Evolutionary conservation across 2,113 vertebrate species (phyloP), one percentile per base, ranked within the genome.

Genomic region (Gavialis gangeticus): DNA sequence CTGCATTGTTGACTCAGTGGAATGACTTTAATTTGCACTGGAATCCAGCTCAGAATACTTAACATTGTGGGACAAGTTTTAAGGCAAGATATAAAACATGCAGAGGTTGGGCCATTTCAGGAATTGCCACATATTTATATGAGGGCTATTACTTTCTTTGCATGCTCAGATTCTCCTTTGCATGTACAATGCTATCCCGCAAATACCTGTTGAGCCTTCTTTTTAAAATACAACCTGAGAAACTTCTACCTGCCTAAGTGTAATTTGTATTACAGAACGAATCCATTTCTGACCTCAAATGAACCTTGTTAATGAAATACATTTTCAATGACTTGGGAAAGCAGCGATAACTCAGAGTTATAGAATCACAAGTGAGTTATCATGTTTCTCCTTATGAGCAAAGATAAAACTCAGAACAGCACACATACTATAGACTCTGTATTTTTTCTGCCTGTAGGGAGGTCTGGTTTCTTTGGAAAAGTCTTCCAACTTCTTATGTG

Each of bases 301-400:
- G 2, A 83, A 4, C 87, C 83, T 54, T 69, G 3, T 62, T 57
- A 83, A 25, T 17, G 30, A 1, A 95, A 83, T 46, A 75, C 63
- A 19, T 89, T 95, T 95, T 84, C 28, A 30, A 13, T 17, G 58
- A 7, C 2, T 82, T 10, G 4, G 93, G 27, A 82, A 91, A 73
- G 8, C 12, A 76, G 66, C 2, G 2, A 19, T 71, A 94, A 85
- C 81, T 94, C 64, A 83, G 91, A 88, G 54, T 75, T 86, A 88
- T 13, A 69, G 37, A 84, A 87, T 54, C 54, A 60, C 57, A 14
- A 81, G 3, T 4, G 84, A 90, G 24, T 90, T 90, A 69, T 84
- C 75, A 25, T 85, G 62, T 88, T 82, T 87, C 28, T 62, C 7
- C 84, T 18, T 18, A 28, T 15, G 88, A 81, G 88, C 81, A 95